phyloP scores from a whole-genome alignment of 2,113 vertebrate species.

The Centrocercus urophasianus region DNA sequence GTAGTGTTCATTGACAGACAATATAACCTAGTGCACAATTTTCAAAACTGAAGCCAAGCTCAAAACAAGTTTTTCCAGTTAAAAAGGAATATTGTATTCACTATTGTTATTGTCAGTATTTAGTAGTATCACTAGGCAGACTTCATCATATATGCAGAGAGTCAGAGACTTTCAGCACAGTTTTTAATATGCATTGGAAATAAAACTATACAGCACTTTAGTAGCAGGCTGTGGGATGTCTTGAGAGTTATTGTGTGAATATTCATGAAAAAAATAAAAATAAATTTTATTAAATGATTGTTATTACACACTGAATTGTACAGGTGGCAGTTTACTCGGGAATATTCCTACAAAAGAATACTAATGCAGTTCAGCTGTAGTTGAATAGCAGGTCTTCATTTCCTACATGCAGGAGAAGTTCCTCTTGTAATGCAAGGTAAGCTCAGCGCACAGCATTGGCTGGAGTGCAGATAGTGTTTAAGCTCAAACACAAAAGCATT shows the following conservation, averaged over 20 bases:
- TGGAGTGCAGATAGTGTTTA: background rate
- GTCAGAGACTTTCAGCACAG: background rate
- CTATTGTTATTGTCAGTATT: background rate
- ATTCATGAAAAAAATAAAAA: background rate
- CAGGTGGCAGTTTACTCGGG: background rate
- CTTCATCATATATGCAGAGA: background rate
- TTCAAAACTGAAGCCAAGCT: background rate
- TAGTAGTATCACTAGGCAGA: background rate
- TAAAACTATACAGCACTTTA: background rate
- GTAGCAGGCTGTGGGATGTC: background rate
- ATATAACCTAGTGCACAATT: background rate
- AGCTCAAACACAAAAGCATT: background rate
- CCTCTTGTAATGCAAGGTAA: background rate
- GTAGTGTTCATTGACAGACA: background rate
- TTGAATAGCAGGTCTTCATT: background rate
- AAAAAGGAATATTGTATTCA: background rate
- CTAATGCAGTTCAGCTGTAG: background rate
- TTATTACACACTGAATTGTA: background rate
- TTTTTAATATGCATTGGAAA: background rate
- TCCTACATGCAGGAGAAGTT: background rate
- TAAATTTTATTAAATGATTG: background rate
- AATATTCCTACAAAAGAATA: background rate
- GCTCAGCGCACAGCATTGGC: background rate
- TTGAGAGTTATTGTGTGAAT: background rate
- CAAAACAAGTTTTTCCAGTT: background rate